These are phyloP conservation scores for Ceramica pisi DNA, from an alignment of 2,888 invertebrate genomes.

Conservation along the genomic window DNA sequence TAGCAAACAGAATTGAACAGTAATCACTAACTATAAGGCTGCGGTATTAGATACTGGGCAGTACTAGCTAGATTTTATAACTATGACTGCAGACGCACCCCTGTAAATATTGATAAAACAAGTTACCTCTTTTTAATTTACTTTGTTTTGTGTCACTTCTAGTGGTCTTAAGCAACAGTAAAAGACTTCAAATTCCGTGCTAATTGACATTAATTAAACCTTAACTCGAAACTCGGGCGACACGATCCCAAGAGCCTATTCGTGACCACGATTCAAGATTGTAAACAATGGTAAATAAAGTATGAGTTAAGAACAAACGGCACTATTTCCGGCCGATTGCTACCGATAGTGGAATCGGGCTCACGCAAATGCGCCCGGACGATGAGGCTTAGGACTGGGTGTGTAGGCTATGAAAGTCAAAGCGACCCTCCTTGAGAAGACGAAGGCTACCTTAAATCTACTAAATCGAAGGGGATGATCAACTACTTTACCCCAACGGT, in stretches of 20 bases:
- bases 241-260: conserved; percentile 27
- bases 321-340: conserved; percentile 18
- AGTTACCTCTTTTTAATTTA: background rate
- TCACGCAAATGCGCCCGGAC: conserved; percentile 26
- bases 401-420: background rate
- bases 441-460: background rate
- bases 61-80: too few species aligned
- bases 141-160: background rate
- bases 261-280: conserved; percentile 45
- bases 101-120: background rate
- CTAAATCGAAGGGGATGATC: conserved; percentile 7
- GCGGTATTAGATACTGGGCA: too few species aligned
- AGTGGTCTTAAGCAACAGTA: conserved; percentile 4
- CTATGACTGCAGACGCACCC: background rate
- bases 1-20: background rate
- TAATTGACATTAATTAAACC: conserved; percentile 43
- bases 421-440: background rate
- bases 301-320: conserved; percentile 27
- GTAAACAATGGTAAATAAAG: conserved; percentile 34
- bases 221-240: conserved; percentile 11
- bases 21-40: background rate
- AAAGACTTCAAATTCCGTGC: conserved; percentile 14
- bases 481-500: conserved; percentile 6
- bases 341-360: conserved; percentile 18
- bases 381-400: background rate